These are phyloP conservation scores for Cynocephalus volans DNA, from an alignment of 2,113 vertebrate genomes.

Conservation along the genomic window DNA sequence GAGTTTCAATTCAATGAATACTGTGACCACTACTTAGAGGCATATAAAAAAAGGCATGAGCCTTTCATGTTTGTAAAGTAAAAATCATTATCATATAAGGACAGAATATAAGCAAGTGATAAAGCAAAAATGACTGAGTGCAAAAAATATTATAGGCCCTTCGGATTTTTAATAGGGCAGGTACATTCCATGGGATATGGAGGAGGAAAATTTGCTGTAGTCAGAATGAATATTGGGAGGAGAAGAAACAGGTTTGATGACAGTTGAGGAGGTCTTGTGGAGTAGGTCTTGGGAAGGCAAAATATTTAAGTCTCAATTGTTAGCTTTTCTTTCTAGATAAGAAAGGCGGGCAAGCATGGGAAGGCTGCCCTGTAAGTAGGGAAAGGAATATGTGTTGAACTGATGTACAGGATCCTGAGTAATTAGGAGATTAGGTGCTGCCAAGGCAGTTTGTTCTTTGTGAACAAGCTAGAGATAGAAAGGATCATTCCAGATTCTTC, in stretches of 20 bases:
- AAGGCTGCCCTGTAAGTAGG: neutral
- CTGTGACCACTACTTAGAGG: neutral
- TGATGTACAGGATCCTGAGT: neutral
- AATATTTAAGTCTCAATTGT: constrained; percentile 29
- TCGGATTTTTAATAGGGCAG: constrained; percentile 20
- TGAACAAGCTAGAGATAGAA: constrained; percentile 28
- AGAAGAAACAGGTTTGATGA: constrained; percentile 22
- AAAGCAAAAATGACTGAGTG: neutral
- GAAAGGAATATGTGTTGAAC: neutral
- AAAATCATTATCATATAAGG: neutral
- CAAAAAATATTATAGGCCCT: constrained; percentile 8
- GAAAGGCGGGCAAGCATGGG: neutral
- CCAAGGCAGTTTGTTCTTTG: neutral
- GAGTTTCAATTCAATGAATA: constrained; percentile 38
- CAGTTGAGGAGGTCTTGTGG: neutral
- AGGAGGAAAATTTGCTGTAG: neutral
- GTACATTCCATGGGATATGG: neutral
- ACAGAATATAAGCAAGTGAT: neutral
- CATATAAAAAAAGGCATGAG: neutral
- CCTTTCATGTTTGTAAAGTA: neutral
- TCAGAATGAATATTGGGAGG: constrained; percentile 22
- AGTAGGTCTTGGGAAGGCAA: neutral
- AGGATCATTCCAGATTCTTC: constrained; percentile 20
- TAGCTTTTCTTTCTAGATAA: constrained; percentile 14
- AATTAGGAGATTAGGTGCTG: neutral